Percentiles rank a stretch among this genome's conserved stretches.
Conservation (phyloP, 2,888 invertebrate species). For the Cantharis nigra region DNA sequence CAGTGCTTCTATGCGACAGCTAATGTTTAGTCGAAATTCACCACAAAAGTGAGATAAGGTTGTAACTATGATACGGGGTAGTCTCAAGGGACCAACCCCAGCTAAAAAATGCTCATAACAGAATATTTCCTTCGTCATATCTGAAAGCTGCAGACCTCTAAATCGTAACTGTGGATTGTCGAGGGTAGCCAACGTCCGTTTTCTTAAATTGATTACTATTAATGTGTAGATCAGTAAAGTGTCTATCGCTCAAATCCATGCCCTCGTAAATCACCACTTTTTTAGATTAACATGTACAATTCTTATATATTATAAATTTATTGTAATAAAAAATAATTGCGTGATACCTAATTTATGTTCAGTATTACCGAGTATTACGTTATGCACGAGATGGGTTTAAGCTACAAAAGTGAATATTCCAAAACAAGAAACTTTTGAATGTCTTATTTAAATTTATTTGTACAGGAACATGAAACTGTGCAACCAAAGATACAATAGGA, state of each 20-base stretch:
- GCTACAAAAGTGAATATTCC: slow-evolving; percentile 6
- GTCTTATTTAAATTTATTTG: slow-evolving; percentile 27
- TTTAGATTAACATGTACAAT: not conserved
- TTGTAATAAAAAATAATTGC: slow-evolving; percentile 12
- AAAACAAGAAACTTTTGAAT: slow-evolving; percentile 7
- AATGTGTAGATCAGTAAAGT: slow-evolving; percentile 22
- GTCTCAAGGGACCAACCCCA: slow-evolving; percentile 26
- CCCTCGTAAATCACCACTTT: not conserved
- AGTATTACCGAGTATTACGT: not conserved
- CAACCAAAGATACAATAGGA: slow-evolving; percentile 20
- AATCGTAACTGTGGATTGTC: slow-evolving; percentile 40
- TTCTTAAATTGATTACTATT: slow-evolving; percentile 41
- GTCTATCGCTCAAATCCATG: slow-evolving; percentile 9
- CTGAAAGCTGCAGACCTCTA: slow-evolving; percentile 48
- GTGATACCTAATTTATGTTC: not conserved
- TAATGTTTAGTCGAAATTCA: slow-evolving; percentile 31
- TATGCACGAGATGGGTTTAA: not conserved
- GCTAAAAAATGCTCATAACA: slow-evolving; percentile 49
- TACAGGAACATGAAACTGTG: slow-evolving; percentile 27
- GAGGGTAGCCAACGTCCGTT: slow-evolving; percentile 37
- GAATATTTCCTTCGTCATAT: slow-evolving; percentile 51
- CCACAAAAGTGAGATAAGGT: slow-evolving; percentile 32
- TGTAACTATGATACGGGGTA: slow-evolving; percentile 20
- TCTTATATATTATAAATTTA: not conserved
- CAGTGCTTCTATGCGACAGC: slow-evolving; percentile 25